Evolutionary conservation across 2,888 invertebrate species (phyloP).

Genomic region (Drosophila monieri): DNA sequence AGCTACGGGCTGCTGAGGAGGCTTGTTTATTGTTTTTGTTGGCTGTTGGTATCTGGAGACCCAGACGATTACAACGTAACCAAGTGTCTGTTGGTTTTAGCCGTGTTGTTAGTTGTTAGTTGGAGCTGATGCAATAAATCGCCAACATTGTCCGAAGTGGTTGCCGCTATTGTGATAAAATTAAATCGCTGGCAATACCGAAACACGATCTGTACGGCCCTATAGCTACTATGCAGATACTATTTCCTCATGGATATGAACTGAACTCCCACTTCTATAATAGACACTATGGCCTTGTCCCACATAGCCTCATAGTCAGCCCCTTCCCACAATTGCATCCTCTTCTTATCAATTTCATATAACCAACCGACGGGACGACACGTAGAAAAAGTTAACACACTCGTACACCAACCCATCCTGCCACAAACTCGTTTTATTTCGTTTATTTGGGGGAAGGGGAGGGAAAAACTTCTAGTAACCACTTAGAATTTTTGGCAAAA

Average conservation of each 20-base stretch:
- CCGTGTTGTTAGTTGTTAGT: slow-evolving; percentile 37
- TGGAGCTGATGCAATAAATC: slow-evolving; percentile 71
- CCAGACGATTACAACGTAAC: slow-evolving; percentile 65
- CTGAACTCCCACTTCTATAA: slow-evolving; percentile 18
- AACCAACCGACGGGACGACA: slow-evolving; percentile 48
- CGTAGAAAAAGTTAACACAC: slow-evolving; percentile 64
- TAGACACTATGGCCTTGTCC: slow-evolving; percentile 30
- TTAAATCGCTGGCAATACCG: slow-evolving; percentile 59
- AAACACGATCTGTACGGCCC: slow-evolving; percentile 27
- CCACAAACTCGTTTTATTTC: slow-evolving; percentile 41
- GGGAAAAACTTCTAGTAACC: slow-evolving; percentile 61
- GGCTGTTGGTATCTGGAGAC: slow-evolving; percentile 31
- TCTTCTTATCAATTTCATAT: slow-evolving; percentile 71
- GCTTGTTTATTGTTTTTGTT: slow-evolving; percentile 56
- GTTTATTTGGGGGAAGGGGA: slow-evolving; percentile 17
- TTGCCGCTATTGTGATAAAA: slow-evolving; percentile 63
- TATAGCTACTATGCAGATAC: background rate
- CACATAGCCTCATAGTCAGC: slow-evolving; percentile 28
- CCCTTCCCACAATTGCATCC: slow-evolving; percentile 17
- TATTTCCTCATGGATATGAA: slow-evolving; percentile 13
- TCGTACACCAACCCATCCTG: background rate
- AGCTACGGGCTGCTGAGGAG: slow-evolving; percentile 70
- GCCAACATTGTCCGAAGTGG: slow-evolving; percentile 60
- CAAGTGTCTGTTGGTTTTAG: slow-evolving; percentile 49
- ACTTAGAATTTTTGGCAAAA: slow-evolving; percentile 65